Percentiles rank a stretch among this genome's conserved stretches.
Evolutionary conservation across 1,140 invertebrate genomes (phyloP).

Genomic region (Cataglyphis hispanica): DNA sequence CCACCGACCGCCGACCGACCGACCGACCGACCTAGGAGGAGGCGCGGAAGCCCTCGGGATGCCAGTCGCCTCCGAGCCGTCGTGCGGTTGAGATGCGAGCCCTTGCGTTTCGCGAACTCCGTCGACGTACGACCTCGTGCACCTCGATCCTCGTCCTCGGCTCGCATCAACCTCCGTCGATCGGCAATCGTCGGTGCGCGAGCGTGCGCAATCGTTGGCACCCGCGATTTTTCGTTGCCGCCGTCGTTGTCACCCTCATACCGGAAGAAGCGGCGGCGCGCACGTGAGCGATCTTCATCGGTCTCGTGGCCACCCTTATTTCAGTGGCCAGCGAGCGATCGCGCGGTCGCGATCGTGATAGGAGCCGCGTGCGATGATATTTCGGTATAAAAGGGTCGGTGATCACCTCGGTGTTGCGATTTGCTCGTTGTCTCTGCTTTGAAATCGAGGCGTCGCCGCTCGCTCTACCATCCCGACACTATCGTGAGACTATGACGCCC

Average conservation of each 20-base stretch:
- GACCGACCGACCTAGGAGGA: slow-evolving; percentile 78
- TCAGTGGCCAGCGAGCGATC: slow-evolving; percentile 23
- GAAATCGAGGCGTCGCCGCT: not conserved
- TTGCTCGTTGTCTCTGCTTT: not conserved
- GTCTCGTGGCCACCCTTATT: not conserved
- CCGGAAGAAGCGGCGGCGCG: slow-evolving; percentile 8
- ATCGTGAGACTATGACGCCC: slow-evolving; percentile 71
- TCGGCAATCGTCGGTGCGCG: slow-evolving; percentile 30
- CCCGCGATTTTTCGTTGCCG: not conserved
- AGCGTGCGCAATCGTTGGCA: slow-evolving; percentile 19
- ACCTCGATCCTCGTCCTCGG: not conserved
- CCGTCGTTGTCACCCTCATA: not conserved
- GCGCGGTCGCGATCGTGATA: slow-evolving; percentile 52
- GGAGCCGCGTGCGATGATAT: slow-evolving; percentile 20
- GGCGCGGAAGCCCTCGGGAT: slow-evolving; percentile 78
- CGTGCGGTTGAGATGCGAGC: slow-evolving; percentile 83
- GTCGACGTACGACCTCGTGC: slow-evolving; percentile 63
- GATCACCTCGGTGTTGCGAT: slow-evolving; percentile 57
- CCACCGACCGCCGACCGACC: slow-evolving; percentile 72
- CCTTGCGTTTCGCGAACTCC: slow-evolving; percentile 32
- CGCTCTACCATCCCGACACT: not conserved
- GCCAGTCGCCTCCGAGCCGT: slow-evolving; percentile 84
- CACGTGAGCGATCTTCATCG: slow-evolving; percentile 48
- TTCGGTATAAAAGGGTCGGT: slow-evolving; percentile 40
- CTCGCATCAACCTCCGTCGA: not conserved